Evolutionary conservation across 1,140 invertebrate species (phyloP).

Genomic region (Venturia canescens): DNA sequence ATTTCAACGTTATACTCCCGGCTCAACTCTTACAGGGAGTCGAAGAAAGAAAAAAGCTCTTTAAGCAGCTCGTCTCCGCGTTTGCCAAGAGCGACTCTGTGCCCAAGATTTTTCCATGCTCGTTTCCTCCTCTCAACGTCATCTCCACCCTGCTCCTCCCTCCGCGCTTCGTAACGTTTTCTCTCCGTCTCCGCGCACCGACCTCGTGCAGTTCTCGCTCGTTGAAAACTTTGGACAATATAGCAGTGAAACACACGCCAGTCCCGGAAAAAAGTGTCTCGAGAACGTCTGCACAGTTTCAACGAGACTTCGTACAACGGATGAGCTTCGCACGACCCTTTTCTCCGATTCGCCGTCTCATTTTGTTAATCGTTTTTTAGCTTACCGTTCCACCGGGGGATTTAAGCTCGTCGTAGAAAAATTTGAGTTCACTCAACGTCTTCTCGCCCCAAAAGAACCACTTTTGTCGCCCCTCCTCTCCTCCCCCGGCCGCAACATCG

Average conservation of each 20-base stretch:
- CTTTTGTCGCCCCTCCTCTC: no score
- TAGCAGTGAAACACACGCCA: background rate
- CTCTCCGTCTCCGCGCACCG: background rate
- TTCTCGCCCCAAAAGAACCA: no score
- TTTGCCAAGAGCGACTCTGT: background rate
- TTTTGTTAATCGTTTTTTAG: background rate
- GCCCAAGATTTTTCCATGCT: conserved; percentile 17
- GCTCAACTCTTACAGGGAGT: background rate
- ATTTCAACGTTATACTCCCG: conserved; percentile 1
- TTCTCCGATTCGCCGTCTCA: background rate
- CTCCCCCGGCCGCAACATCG: no score
- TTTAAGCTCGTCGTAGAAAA: no score
- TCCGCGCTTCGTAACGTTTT: conserved; percentile 8
- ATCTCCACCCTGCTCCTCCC: no score
- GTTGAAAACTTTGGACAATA: background rate
- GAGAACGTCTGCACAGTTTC: conserved; percentile 18
- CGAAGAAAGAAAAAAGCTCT: background rate
- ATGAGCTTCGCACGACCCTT: background rate
- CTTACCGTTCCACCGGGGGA: background rate
- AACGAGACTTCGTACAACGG: background rate
- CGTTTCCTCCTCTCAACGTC: background rate
- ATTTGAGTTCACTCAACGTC: no score
- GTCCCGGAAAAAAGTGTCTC: background rate
- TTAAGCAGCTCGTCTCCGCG: conserved; percentile 10
- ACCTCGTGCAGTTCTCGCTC: background rate